Evolutionary conservation across 2,888 invertebrate genomes (phyloP).

Genomic region (Syrphus vitripennis): DNA sequence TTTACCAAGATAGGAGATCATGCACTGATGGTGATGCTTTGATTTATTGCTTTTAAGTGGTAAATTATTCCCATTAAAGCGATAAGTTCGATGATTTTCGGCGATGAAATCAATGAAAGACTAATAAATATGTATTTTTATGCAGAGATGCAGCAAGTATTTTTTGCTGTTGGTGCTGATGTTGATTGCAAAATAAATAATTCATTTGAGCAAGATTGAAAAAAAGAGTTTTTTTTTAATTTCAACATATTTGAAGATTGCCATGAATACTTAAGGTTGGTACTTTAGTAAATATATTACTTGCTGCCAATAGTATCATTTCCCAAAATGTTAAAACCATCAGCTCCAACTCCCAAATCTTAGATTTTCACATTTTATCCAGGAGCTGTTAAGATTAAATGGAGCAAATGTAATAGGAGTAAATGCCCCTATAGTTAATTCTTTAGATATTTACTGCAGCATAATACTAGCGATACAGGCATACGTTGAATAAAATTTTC

Average conservation of each 20-base stretch:
- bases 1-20: slow-evolving; percentile 50
- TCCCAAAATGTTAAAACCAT: too few species aligned
- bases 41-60: slow-evolving; percentile 60
- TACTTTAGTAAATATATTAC: too few species aligned
- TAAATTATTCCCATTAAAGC: slow-evolving; percentile 63
- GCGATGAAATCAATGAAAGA: slow-evolving; percentile 27
- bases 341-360: too few species aligned
- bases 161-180: not conserved
- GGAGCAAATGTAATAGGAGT: too few species aligned
- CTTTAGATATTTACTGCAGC: too few species aligned
- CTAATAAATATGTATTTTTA: slow-evolving; percentile 30
- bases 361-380: too few species aligned
- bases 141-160: not conserved
- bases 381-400: too few species aligned
- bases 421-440: too few species aligned
- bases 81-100: slow-evolving; percentile 57
- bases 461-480: too few species aligned
- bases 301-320: too few species aligned
- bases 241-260: not conserved
- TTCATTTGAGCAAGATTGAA: not conserved
- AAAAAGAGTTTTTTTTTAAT: not conserved
- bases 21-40: slow-evolving; percentile 56
- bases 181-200: not conserved
- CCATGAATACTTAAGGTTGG: too few species aligned
- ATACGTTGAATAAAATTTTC: too few species aligned